Conservation (phyloP, 2,113 vertebrate genomes). For the Thamnaconus septentrionalis region DNA sequence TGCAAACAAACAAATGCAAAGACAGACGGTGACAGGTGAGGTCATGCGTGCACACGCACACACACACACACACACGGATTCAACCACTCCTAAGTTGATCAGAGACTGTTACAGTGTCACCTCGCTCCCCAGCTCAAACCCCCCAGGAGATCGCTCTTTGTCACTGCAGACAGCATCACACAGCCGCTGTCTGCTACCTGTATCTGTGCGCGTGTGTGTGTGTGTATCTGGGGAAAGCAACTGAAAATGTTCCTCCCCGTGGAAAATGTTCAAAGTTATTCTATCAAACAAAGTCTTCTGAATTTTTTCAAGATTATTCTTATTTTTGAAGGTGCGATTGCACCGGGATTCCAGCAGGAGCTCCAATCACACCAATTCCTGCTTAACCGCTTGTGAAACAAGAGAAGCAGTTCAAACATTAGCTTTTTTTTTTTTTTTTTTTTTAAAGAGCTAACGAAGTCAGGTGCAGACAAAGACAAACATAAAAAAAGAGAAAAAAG, state of each 20-base stretch:
- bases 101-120: constrained; percentile 60
- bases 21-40: constrained; percentile 53
- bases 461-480: constrained; percentile 16
- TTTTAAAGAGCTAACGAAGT: constrained; percentile 34
- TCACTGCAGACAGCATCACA: constrained; percentile 58
- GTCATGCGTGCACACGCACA: constrained; percentile 35
- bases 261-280: constrained; percentile 12
- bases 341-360: neutral
- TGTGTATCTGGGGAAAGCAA: constrained; percentile 21
- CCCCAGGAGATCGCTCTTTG: constrained; percentile 55
- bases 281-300: constrained; percentile 7
- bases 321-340: constrained; percentile 1
- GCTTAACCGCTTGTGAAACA: constrained; percentile 18
- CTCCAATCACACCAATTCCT: constrained; percentile 20
- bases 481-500: constrained; percentile 5
- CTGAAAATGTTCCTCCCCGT: constrained; percentile 9
- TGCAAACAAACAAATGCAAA: constrained; percentile 57
- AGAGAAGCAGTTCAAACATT: constrained; percentile 8
- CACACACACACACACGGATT: constrained; percentile 22
- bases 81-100: constrained; percentile 55
- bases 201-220: constrained; percentile 8
- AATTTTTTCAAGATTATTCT: neutral
- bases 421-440: constrained; percentile 3
- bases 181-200: constrained; percentile 14
- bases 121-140: constrained; percentile 51